Evolutionary conservation across 1,140 invertebrate species (phyloP).

Genomic region (Thalassaphorura encarpata): DNA sequence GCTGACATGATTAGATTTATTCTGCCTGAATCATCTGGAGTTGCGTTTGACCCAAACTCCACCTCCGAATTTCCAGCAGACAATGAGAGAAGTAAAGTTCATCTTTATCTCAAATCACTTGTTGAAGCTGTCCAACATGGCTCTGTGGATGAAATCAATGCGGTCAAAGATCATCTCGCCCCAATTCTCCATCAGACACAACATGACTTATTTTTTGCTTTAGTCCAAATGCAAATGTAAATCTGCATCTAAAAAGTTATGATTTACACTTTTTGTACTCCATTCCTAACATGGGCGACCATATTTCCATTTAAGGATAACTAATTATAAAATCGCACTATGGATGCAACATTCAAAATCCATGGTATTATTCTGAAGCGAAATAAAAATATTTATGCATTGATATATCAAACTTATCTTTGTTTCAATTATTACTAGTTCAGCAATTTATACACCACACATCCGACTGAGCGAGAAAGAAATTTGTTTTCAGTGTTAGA

Average conservation of each 20-base stretch:
- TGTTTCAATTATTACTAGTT: too few relatives aligned
- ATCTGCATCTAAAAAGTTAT: background rate
- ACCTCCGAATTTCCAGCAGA: background rate
- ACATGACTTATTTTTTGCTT: slow-evolving; percentile 14
- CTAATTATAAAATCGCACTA: too few relatives aligned
- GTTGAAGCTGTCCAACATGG: slow-evolving; percentile 24
- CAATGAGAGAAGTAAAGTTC: slow-evolving; percentile 10
- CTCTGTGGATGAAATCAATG: slow-evolving; percentile 18
- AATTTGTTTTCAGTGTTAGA: too few relatives aligned
- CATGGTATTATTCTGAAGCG: too few relatives aligned
- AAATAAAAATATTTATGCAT: too few relatives aligned
- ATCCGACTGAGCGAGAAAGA: too few relatives aligned
- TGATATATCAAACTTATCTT: too few relatives aligned
- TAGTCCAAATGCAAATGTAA: slow-evolving; percentile 7
- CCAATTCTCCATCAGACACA: slow-evolving; percentile 14
- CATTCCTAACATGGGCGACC: too few relatives aligned
- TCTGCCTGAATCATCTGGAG: slow-evolving; percentile 9
- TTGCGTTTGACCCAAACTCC: background rate
- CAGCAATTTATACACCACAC: too few relatives aligned
- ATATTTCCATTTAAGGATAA: too few relatives aligned
- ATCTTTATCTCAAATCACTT: slow-evolving; percentile 19
- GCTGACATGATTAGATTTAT: slow-evolving; percentile 21
- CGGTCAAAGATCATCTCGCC: slow-evolving; percentile 9
- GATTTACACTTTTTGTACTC: too few relatives aligned
- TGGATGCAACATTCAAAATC: too few relatives aligned